Evolutionary conservation across 2,113 vertebrate genomes (phyloP), one percentile per base, ranked within the genome.

Genomic region (Danionella cerebrum): DNA sequence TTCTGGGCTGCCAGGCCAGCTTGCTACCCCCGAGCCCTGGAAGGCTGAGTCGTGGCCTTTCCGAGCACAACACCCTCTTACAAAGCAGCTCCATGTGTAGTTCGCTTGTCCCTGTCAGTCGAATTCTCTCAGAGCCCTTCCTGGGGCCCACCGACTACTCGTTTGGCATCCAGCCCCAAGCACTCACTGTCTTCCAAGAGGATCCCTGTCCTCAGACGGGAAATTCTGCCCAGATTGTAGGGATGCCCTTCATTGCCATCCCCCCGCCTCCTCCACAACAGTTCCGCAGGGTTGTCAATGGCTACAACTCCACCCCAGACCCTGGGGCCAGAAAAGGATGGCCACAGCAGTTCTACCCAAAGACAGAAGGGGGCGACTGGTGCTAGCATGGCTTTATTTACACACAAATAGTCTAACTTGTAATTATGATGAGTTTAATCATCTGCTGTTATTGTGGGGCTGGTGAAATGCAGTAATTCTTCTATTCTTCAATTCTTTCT

Each of bases 381-480:
- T 97, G 94, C 94, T 98, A 98, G 90, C 87, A 84, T 68, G 82
- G 84, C 79, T 80, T 70, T 59, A 79, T 78, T 75, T 48, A 70
- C 21, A 33, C 65, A 66, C 38, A 24, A 54, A 59, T 16, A 51
- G 3, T 19, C 35, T 35, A 47, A 53, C 7, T 73, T 76, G 57
- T 75, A 83, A 83, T 36, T 73, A 78, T 69, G 92, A 96, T 94
- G 93, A 94, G 92, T 94, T 96, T 92, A 94, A 94, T 94, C 92
- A 95, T 94, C 93, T 78, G 66, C 84, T 70, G 83, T 70, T 80
- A n/a, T 75, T 48, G 42, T 7, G 12, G 42, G 52, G 27, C 29
- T 35, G 31, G 35, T 51, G n/a, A 22, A 39, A 42, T 27, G 18
- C 58, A 29, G 67, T 67, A 47, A 53, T 41, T 47, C 57, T 33